Evolutionary conservation across 2,113 vertebrate genomes (phyloP).

Genomic region (Sinocyclocheilus grahami): DNA sequence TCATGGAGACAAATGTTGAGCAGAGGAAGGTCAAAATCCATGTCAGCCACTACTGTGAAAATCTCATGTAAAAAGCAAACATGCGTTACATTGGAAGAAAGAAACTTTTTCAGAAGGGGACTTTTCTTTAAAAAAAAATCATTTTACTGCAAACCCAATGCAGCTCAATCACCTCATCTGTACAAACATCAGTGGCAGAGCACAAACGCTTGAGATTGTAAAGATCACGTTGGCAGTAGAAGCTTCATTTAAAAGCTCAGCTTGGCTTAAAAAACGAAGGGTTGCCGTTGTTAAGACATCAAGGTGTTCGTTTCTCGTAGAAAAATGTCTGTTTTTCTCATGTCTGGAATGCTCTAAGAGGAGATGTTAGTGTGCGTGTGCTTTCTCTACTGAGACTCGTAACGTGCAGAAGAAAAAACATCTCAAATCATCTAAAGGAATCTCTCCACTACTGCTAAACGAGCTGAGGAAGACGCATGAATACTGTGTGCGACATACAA

Average conservation of each 20-base stretch:
- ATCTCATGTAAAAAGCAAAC: neutral
- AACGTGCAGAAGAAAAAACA: neutral
- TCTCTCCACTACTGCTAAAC: neutral
- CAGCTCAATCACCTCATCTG: neutral
- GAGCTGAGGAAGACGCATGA: constrained; percentile 46
- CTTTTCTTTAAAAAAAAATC: neutral
- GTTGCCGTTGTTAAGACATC: constrained; percentile 51
- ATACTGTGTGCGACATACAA: constrained; percentile 27
- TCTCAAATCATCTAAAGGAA: neutral
- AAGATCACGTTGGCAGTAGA: constrained; percentile 47
- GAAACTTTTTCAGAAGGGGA: neutral
- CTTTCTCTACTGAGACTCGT: neutral
- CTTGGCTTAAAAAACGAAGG: neutral
- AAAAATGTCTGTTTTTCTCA: constrained; percentile 41
- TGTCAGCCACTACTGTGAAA: neutral
- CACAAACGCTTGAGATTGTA: too few relatives aligned
- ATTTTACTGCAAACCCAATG: neutral
- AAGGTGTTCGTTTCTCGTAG: constrained; percentile 43
- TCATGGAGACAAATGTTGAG: constrained; percentile 10
- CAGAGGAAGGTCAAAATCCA: neutral
- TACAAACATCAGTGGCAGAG: neutral
- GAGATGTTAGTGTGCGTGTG: constrained; percentile 5
- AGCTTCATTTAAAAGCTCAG: constrained; percentile 12
- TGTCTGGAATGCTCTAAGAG: constrained; percentile 32
- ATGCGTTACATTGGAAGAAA: neutral